Base-by-base conservation (phyloP, 2,888 invertebrate species). In the Disparrhopalites patrizii region DNA sequence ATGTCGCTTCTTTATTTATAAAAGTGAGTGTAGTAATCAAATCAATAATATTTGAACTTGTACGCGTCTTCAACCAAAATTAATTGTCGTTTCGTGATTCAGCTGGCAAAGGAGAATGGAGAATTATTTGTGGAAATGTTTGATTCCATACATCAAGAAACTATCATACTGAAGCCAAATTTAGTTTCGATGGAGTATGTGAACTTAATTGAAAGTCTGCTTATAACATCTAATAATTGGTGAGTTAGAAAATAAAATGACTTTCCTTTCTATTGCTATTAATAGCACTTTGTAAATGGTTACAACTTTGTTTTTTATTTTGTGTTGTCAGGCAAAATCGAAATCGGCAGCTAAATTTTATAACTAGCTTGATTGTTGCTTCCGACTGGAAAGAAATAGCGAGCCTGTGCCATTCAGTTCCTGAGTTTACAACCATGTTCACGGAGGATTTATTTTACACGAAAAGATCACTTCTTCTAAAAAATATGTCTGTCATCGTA, bases 151-250 rank as follows among this genome's bases (percentile, higher is more conserved):
- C 69, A 71, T 55, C 55, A 68, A 8, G 55, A 67, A 10, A 52
- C 70, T 1, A 30, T 57, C 7, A 18, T 60, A 2, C 43, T 69
- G 20, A 62, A 68, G 1, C 25, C 66, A 8, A 61, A 58, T 31
- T 40, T 74, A 4, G 65, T 62, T 23, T 60, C 70, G 7, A 68
- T 69, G 68, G 73, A 75, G 33, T 68, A 68, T 30, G 65, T 61
- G 7, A 65, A 66, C 38, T 8, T 73, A 10, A 67, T 70, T 13
- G 75, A 75, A 51, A 54, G 71, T 3, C 52, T 75, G 36, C 28
- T 75, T 8, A 63, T 75, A n/a, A 67, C 67, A 0, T 73, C 73
- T 28, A 73, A 75, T 63, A 50, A 62, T 50, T 73, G 72, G 75
- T 73, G 60, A 57, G 61, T 51, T 10, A 50, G 25, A 20, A 20